Percentiles rank a stretch among this genome's conserved stretches.
These are phyloP conservation scores for Machaerirhynchus nigripectus DNA, from an alignment of 2,113 vertebrate species.

Conservation along the genomic window DNA sequence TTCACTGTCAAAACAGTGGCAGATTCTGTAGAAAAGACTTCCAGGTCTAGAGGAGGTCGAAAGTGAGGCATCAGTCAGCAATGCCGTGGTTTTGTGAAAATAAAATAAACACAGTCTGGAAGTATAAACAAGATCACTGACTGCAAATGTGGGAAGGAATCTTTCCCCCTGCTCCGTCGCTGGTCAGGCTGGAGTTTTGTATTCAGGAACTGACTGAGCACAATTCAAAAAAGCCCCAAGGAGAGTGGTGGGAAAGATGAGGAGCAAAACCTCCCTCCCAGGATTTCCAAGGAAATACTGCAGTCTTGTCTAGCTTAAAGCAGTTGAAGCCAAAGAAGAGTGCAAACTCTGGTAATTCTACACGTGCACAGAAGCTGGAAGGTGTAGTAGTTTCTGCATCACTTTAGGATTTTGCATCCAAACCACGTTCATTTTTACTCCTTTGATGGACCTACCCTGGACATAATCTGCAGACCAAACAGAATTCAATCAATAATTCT, in stretches of 20 bases:
- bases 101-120: background rate
- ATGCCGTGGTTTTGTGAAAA: background rate
- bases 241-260: background rate
- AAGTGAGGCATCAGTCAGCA: background rate
- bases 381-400: background rate
- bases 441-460: background rate
- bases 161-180: background rate
- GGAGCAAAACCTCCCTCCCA: background rate
- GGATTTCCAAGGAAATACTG: background rate
- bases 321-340: background rate
- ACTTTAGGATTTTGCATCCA: background rate
- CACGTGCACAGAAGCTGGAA: accelerated
- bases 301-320: background rate
- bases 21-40: background rate
- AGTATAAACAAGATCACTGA: background rate
- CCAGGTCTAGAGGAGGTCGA: background rate
- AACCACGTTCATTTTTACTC: background rate
- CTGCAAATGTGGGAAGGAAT: background rate
- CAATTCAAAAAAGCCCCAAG: background rate
- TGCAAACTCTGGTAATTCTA: background rate
- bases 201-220: background rate
- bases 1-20: background rate
- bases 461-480: background rate
- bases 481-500: background rate
- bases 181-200: background rate